These are phyloP conservation scores for Mycalesis mineus DNA, from an alignment of 2,888 invertebrate species.

Conservation along the genomic window DNA sequence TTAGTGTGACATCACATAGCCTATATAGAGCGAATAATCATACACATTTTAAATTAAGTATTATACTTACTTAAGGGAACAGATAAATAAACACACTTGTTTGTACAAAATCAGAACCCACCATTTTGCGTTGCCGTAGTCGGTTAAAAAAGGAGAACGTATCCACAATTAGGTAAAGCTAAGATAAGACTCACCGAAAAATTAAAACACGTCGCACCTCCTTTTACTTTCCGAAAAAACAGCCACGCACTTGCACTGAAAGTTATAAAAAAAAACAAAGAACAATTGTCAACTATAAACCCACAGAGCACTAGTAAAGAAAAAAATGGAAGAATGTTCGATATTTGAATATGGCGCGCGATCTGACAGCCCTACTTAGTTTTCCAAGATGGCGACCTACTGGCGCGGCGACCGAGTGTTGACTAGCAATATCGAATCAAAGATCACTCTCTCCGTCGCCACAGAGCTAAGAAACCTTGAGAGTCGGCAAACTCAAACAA, in stretches of 20 bases:
- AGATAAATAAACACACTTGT: too few relatives aligned
- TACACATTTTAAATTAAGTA: too few relatives aligned
- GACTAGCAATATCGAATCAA: constrained; percentile 48
- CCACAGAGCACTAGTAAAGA: background rate
- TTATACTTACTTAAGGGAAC: too few relatives aligned
- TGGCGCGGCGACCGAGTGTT: constrained; percentile 43
- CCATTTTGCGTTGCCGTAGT: too few relatives aligned
- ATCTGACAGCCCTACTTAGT: constrained; percentile 43
- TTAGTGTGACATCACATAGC: too few relatives aligned
- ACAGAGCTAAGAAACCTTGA: constrained; percentile 45
- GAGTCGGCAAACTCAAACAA: constrained; percentile 38
- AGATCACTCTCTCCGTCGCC: constrained; percentile 61
- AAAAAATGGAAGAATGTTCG: background rate
- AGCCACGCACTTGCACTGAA: constrained; percentile 16
- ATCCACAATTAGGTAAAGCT: background rate
- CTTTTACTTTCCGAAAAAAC: constrained; percentile 14
- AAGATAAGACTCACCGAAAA: constrained; percentile 7
- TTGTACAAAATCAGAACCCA: too few relatives aligned
- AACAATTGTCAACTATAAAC: constrained; percentile 14
- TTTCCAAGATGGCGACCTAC: constrained; percentile 40
- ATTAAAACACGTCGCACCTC: constrained; percentile 6
- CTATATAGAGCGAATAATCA: too few relatives aligned
- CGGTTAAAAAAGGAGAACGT: background rate
- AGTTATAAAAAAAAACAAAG: constrained; percentile 9
- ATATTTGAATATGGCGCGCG: constrained; percentile 43